These are phyloP conservation scores for Anastatus disparis DNA, from an alignment of 1,140 invertebrate species.

Conservation along the genomic window DNA sequence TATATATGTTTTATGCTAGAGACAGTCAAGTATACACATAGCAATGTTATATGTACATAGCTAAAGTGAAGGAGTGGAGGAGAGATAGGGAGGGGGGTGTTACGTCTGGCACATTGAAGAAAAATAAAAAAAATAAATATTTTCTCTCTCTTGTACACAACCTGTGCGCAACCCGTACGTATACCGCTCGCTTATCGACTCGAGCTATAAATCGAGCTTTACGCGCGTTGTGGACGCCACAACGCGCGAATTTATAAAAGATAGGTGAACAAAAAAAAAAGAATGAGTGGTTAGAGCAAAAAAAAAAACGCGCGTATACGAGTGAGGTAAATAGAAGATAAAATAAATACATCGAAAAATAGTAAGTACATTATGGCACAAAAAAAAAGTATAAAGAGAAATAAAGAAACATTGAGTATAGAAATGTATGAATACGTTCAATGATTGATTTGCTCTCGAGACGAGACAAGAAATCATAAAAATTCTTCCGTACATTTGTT, in stretches of 20 bases:
- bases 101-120: constrained; percentile 9
- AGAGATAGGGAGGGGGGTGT: constrained; percentile 6
- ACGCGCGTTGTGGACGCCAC: constrained; percentile 1
- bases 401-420: neutral
- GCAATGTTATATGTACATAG: too few species aligned
- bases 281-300: too few species aligned
- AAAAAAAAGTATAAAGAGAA: neutral
- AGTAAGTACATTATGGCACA: neutral
- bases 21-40: too few species aligned
- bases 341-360: constrained; percentile 14
- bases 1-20: too few species aligned
- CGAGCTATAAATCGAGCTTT: constrained; percentile 27
- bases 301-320: too few species aligned
- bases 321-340: neutral
- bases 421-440: constrained; percentile 2
- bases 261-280: constrained; percentile 33
- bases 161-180: too few species aligned
- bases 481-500: neutral
- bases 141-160: too few species aligned
- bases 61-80: too few species aligned
- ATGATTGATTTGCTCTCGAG: neutral
- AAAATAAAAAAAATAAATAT: constrained; percentile 37
- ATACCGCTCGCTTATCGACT: constrained; percentile 9
- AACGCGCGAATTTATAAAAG: constrained; percentile 40
- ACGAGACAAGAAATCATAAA: neutral